Evolutionary conservation across 2,888 invertebrate species (phyloP).

Genomic region (Dyspetes luteomarginatus): DNA sequence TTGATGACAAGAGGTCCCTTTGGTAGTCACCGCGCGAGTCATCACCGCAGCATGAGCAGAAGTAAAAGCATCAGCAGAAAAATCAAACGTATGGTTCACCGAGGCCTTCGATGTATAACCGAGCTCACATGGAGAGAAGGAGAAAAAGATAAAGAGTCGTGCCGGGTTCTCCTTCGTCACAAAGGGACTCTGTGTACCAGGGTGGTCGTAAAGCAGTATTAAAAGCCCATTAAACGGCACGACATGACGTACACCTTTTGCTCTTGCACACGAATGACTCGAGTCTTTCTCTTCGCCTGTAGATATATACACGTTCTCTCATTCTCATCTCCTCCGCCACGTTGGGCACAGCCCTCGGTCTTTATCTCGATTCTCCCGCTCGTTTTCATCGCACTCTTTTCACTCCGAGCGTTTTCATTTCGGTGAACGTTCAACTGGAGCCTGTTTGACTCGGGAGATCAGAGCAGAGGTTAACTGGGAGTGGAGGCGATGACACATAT

Average conservation of each 20-base stretch:
- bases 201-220: constrained; percentile 75
- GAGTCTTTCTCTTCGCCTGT: constrained; percentile 54
- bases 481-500: neutral
- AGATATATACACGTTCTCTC: constrained; percentile 17
- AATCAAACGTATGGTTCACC: constrained; percentile 47
- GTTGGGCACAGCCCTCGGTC: constrained; percentile 24
- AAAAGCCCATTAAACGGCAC: constrained; percentile 77
- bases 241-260: constrained; percentile 77
- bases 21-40: constrained; percentile 32
- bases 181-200: constrained; percentile 60
- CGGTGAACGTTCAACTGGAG: constrained; percentile 14
- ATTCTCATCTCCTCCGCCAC: constrained; percentile 26
- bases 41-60: constrained; percentile 27
- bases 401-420: constrained; percentile 27
- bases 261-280: constrained; percentile 67
- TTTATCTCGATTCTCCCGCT: constrained; percentile 11
- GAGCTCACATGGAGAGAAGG: neutral
- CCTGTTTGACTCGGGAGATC: constrained; percentile 14
- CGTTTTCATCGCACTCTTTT: constrained; percentile 13
- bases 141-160: neutral
- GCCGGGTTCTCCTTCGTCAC: constrained; percentile 49
- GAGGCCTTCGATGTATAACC: constrained; percentile 2
- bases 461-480: constrained; percentile 13
- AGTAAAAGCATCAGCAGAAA: constrained; percentile 49
- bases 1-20: constrained; percentile 26